Evolutionary conservation across 1,140 invertebrate species (phyloP).

Genomic region (Dendrolimus kikuchii): DNA sequence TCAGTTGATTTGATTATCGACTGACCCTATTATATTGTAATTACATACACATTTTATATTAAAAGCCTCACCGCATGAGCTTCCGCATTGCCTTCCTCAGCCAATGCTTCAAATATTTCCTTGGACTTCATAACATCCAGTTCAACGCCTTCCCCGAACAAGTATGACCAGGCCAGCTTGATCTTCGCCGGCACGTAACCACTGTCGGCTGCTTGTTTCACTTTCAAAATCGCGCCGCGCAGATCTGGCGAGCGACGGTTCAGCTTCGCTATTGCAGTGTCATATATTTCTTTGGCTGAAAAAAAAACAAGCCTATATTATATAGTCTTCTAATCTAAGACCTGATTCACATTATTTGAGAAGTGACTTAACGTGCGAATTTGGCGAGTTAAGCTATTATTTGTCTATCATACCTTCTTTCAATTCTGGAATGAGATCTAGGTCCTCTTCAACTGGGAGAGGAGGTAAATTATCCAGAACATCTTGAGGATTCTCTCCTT

Average conservation of each 20-base stretch:
- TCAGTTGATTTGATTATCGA: too few relatives aligned
- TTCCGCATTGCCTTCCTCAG: conserved; percentile 84
- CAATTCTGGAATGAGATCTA: conserved; percentile 73
- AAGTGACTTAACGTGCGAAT: too few relatives aligned
- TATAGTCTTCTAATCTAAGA: too few relatives aligned
- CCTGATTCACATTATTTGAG: too few relatives aligned
- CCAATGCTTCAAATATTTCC: conserved; percentile 84
- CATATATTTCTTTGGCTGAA: conserved; percentile 78
- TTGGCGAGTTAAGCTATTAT: neutral
- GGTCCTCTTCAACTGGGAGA: conserved; percentile 56
- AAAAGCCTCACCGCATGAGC: conserved; percentile 84
- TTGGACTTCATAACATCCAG: conserved; percentile 85
- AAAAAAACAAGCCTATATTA: conserved; percentile 14
- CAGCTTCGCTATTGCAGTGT: conserved; percentile 76
- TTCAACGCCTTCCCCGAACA: conserved; percentile 84
- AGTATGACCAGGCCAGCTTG: conserved; percentile 87
- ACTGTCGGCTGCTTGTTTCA: conserved; percentile 82
- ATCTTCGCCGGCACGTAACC: conserved; percentile 87
- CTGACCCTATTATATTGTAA: too few relatives aligned
- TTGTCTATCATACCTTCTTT: conserved; percentile 69
- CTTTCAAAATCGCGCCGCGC: conserved; percentile 76
- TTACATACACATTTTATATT: neutral
- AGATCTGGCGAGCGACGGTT: conserved; percentile 78
- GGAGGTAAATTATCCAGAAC: conserved; percentile 54
- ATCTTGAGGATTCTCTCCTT: conserved; percentile 63